phyloP scores from a whole-genome alignment of 2,888 invertebrate genomes.

The Lasioglossum calceatum region DNA sequence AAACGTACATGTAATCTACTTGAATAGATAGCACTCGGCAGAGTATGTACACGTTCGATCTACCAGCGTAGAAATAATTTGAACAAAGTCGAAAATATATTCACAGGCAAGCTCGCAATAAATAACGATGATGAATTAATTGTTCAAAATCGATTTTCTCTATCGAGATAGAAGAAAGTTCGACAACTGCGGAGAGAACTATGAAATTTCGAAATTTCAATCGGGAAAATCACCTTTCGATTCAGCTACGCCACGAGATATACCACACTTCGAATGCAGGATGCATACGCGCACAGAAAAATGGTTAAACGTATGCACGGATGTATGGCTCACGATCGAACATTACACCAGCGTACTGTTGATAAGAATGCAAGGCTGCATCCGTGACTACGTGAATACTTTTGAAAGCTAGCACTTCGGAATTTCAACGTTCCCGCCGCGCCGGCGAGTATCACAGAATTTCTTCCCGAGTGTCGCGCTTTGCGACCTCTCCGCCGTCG shows the following conservation, averaged over 20 bases:
- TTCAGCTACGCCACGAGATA: neutral
- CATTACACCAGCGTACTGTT: constrained; percentile 9
- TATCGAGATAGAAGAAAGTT: neutral
- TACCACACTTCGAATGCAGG: neutral
- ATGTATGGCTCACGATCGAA: constrained; percentile 17
- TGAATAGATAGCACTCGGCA: neutral
- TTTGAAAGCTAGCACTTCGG: constrained; percentile 5
- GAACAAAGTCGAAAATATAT: neutral
- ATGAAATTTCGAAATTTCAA: neutral
- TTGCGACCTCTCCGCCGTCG: neutral
- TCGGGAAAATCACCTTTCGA: neutral
- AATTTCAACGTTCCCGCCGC: constrained; percentile 68
- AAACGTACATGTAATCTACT: neutral
- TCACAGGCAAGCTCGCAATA: neutral
- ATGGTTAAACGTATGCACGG: neutral
- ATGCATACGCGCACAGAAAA: constrained; percentile 7
- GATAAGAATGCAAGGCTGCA: constrained; percentile 40
- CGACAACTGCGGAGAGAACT: no score
- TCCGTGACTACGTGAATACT: constrained; percentile 15
- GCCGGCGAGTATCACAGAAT: constrained; percentile 43
- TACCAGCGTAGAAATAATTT: neutral
- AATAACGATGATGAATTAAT: neutral
- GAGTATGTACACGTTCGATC: neutral
- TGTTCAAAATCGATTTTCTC: neutral
- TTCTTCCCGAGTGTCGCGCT: neutral